Evolutionary conservation across 1,140 invertebrate species (phyloP).

Genomic region (Calosoma granatense): DNA sequence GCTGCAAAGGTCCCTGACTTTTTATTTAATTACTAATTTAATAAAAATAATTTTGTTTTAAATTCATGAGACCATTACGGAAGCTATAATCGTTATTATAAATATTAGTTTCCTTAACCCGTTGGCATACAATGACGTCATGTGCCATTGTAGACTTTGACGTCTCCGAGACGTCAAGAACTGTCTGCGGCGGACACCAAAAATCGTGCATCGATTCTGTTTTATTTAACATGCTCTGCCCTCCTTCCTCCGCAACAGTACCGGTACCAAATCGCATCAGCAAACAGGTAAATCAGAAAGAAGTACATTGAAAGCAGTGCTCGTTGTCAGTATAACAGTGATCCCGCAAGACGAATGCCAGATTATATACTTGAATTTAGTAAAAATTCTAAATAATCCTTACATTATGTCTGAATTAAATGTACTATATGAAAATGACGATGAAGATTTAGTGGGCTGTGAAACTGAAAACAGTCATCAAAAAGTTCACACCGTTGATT

Average conservation of each 20-base stretch:
- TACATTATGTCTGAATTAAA: background rate
- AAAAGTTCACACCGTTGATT: conserved; percentile 12
- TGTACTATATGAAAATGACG: background rate
- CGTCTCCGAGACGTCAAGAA: background rate
- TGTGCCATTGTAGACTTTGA: background rate
- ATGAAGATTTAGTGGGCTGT: background rate
- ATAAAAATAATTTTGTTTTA: no score
- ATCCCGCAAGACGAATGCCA: background rate
- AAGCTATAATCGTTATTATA: no score
- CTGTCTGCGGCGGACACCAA: background rate
- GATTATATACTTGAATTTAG: background rate
- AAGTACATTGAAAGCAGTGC: background rate
- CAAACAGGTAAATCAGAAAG: background rate
- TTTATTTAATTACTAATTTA: no score
- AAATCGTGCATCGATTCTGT: background rate
- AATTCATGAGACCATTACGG: no score
- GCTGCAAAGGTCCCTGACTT: no score
- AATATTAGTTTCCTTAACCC: no score
- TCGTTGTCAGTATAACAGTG: background rate
- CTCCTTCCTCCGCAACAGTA: background rate
- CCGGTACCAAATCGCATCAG: background rate
- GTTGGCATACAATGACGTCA: background rate
- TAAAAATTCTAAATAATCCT: background rate
- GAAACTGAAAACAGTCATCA: background rate
- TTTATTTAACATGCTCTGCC: background rate